Conservation (phyloP, 2,113 vertebrate genomes). For the Salminus brasiliensis region DNA sequence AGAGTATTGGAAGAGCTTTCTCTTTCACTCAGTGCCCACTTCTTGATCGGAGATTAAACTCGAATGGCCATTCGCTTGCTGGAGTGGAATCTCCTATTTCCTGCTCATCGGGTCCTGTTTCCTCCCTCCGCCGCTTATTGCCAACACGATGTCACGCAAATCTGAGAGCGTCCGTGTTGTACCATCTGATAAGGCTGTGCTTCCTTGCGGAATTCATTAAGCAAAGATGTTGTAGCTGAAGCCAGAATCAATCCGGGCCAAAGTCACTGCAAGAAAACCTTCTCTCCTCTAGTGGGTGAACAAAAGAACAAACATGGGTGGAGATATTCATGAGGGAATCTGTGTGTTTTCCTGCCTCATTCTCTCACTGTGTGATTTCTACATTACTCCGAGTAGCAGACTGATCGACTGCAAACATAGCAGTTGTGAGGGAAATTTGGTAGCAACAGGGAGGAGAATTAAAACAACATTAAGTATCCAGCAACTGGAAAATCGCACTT, state of each 20-base stretch:
- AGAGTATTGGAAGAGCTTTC: slow-evolving; percentile 12
- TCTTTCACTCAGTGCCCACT: slow-evolving; percentile 43
- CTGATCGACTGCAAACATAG: slow-evolving; percentile 55
- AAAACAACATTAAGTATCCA: slow-evolving; percentile 56
- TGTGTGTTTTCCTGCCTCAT: slow-evolving; percentile 20
- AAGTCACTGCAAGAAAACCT: slow-evolving; percentile 16
- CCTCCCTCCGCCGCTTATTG: slow-evolving; percentile 20
- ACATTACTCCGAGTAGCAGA: slow-evolving; percentile 51
- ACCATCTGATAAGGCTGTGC: not conserved
- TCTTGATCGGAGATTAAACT: slow-evolving; percentile 46
- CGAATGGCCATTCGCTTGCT: slow-evolving; percentile 36
- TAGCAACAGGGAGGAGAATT: slow-evolving; percentile 64
- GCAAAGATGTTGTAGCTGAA: slow-evolving; percentile 44
- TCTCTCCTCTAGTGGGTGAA: slow-evolving; percentile 23
- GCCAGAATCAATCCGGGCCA: slow-evolving; percentile 40
- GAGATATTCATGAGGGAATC: not conserved
- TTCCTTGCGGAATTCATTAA: slow-evolving; percentile 42
- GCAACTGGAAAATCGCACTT: slow-evolving; percentile 60
- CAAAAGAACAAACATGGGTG: slow-evolving; percentile 24
- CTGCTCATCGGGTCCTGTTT: slow-evolving; percentile 5
- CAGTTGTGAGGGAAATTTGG: slow-evolving; percentile 63
- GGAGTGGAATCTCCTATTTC: slow-evolving; percentile 47
- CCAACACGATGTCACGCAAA: slow-evolving; percentile 27
- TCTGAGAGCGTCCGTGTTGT: slow-evolving; percentile 6
- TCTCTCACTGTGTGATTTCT: slow-evolving; percentile 54